phyloP scores from a whole-genome alignment of 1,140 invertebrate species.

The Oreohelix idahoensis region DNA sequence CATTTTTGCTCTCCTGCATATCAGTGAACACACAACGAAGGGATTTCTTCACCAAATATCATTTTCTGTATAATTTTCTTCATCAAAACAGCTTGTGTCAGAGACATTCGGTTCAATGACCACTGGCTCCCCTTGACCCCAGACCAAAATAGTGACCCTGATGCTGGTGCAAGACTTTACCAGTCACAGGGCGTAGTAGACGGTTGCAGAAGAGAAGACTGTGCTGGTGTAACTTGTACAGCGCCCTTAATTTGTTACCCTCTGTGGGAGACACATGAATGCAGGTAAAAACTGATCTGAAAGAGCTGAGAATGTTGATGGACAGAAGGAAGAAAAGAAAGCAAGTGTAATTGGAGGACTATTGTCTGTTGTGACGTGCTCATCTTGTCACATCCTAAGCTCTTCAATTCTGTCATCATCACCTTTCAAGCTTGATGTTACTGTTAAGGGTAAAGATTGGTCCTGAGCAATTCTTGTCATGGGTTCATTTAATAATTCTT shows the following conservation, averaged over 20 bases:
- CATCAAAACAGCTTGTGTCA: conserved; percentile 80
- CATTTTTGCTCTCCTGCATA: no score
- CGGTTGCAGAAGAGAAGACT: conserved; percentile 94
- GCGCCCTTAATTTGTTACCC: conserved; percentile 89
- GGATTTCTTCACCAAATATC: no score
- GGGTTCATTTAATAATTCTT: no score
- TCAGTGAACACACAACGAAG: no score
- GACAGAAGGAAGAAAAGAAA: no score
- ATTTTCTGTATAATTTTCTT: neutral
- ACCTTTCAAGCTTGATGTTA: no score
- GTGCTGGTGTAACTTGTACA: conserved; percentile 89
- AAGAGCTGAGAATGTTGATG: neutral
- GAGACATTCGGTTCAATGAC: conserved; percentile 89
- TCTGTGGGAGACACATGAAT: conserved; percentile 93
- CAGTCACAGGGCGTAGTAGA: conserved; percentile 87
- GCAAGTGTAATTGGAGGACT: no score
- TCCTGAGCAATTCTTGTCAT: no score
- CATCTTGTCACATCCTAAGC: no score
- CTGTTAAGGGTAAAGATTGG: no score
- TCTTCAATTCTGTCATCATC: no score
- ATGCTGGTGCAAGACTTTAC: conserved; percentile 85
- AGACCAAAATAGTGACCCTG: conserved; percentile 81
- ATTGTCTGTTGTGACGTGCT: no score
- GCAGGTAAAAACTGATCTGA: conserved; percentile 81
- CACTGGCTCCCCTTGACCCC: conserved; percentile 94